Percentiles rank a stretch among this genome's conserved stretches.
Conservation (phyloP, 1,140 invertebrate species). For the Trachymyrmex cornetzi region DNA sequence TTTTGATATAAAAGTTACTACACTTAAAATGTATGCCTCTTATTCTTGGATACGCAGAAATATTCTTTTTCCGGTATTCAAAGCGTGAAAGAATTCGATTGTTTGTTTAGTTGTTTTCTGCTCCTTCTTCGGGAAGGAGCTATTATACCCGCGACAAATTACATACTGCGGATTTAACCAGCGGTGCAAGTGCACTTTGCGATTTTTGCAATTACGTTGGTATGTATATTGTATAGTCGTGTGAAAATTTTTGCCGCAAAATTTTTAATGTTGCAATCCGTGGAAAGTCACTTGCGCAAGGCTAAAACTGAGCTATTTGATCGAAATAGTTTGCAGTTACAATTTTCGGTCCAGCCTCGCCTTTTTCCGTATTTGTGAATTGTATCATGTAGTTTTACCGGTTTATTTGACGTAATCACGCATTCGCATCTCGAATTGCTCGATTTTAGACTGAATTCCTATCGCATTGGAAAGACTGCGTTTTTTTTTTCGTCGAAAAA, state of each 20-base stretch:
- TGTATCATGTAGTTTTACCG: neutral
- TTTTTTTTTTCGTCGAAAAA: neutral
- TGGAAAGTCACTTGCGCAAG: slow-evolving; percentile 21
- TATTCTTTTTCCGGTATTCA: neutral
- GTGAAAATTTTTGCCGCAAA: slow-evolving; percentile 1
- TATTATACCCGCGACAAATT: slow-evolving; percentile 26
- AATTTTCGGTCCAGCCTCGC: slow-evolving; percentile 7
- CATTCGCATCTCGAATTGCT: neutral
- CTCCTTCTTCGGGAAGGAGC: neutral
- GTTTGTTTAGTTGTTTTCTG: neutral
- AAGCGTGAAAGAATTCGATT: neutral
- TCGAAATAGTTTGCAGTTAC: neutral
- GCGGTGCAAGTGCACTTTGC: neutral
- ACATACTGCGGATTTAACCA: neutral
- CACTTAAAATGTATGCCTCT: neutral
- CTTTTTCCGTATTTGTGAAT: slow-evolving; percentile 9
- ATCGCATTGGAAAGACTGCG: neutral
- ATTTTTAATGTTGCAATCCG: slow-evolving; percentile 45
- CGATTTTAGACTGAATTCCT: neutral
- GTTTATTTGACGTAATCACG: neutral
- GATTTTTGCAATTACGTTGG: slow-evolving; percentile 19
- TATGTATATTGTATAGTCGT: neutral
- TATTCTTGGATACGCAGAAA: neutral
- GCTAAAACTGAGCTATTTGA: neutral
- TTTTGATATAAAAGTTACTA: neutral